A percentile compares a stretch with the other conserved stretches of the same genome.
phyloP scores from a whole-genome alignment of 2,113 vertebrate genomes.

The Seriola quinqueradiata region DNA sequence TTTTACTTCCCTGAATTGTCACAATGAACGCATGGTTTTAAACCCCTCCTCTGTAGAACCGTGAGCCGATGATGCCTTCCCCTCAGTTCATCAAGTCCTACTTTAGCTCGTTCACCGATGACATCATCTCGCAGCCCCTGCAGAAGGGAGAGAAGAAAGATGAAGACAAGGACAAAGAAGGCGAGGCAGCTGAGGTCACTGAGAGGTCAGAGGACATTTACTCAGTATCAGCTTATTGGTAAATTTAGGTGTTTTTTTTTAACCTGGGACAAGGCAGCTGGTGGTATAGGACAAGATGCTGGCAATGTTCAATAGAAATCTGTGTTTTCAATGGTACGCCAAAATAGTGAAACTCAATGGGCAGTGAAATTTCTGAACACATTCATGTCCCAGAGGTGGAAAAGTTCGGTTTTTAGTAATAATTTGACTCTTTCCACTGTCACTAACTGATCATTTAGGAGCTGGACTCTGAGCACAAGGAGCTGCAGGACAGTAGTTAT shows the following conservation, averaged over 20 bases:
- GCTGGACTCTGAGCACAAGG: too few species aligned
- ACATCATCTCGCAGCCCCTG: constrained; percentile 97
- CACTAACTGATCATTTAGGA: too few species aligned
- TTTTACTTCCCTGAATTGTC: not conserved
- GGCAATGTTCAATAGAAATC: not conserved
- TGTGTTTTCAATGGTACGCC: not conserved
- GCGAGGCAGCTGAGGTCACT: constrained; percentile 93
- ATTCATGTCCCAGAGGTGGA: not conserved
- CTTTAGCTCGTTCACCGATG: constrained; percentile 99
- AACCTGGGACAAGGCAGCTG: not conserved
- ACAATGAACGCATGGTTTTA: not conserved
- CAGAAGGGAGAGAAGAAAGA: constrained; percentile 98
- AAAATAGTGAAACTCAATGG: not conserved
- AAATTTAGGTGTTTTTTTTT: not conserved
- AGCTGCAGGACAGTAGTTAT: too few species aligned
- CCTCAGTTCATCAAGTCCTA: constrained; percentile 99
- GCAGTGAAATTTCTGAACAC: not conserved
- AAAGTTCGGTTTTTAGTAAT: too few species aligned
- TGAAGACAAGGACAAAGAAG: constrained; percentile 99
- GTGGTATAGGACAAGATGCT: not conserved
- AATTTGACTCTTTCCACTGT: too few species aligned
- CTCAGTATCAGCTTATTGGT: not conserved
- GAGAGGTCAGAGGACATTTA: constrained; percentile 85
- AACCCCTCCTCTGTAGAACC: constrained; percentile 86
- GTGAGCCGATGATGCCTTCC: constrained; percentile 98